Percentiles rank a stretch among this genome's conserved stretches.
phyloP scores from a whole-genome alignment of 2,113 vertebrate species.

The Callospermophilus lateralis region DNA sequence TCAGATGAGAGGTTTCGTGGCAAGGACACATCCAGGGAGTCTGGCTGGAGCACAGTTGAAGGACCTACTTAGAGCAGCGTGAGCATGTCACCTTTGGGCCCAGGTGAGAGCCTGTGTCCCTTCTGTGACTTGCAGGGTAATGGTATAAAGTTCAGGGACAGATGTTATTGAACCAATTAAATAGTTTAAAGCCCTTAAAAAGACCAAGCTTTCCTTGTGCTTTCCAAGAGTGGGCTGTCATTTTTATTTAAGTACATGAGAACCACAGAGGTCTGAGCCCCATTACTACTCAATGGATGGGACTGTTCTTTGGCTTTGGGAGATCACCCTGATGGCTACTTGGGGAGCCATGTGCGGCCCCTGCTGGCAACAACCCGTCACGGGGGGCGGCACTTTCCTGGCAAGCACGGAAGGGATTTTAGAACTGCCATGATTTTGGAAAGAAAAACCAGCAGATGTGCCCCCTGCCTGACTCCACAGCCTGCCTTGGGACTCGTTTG shows the following conservation, averaged over 20 bases:
- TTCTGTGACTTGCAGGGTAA: neutral
- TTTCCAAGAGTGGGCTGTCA: constrained; percentile 34
- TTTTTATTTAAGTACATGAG: constrained; percentile 63
- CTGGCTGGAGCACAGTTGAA: neutral
- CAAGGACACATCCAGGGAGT: neutral
- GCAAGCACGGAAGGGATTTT: neutral
- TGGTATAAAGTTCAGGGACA: neutral
- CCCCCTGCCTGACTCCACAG: neutral
- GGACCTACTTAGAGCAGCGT: neutral
- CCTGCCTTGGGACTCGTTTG: constrained; percentile 16
- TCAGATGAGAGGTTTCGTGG: neutral
- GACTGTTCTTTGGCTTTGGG: neutral
- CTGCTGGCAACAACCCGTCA: neutral
- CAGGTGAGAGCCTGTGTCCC: neutral
- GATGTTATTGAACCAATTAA: constrained; percentile 63
- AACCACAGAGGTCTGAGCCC: constrained; percentile 39
- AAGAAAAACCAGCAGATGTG: neutral
- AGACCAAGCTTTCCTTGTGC: constrained; percentile 51
- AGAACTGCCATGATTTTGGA: neutral
- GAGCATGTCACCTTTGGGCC: neutral
- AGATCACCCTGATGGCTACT: neutral
- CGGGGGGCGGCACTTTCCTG: neutral
- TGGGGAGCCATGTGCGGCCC: constrained; percentile 12
- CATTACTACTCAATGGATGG: neutral
- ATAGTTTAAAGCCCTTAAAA: constrained; percentile 17